phyloP scores from a whole-genome alignment of 92 coral and sea anemone species.

The Epizoanthus ramosus region DNA sequence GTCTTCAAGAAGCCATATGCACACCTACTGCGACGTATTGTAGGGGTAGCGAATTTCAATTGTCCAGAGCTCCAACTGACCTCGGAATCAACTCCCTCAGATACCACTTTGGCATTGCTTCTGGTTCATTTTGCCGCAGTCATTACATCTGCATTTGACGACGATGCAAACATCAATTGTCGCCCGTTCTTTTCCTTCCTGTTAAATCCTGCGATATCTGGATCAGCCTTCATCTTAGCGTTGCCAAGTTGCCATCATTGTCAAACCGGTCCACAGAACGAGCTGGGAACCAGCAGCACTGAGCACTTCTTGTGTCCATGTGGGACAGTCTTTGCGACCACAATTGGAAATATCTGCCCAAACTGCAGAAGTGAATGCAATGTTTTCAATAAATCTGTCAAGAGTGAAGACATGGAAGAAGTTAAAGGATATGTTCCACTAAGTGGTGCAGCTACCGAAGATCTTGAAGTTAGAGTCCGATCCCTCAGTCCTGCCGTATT shows the following conservation, averaged over 20 bases:
- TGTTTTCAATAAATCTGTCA: neutral
- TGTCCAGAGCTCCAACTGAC: constrained; percentile 13
- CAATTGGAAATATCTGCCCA: neutral
- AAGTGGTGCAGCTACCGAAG: neutral
- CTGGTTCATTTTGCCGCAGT: constrained; percentile 15
- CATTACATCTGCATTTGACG: neutral
- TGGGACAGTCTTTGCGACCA: neutral
- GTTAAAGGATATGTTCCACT: constrained; percentile 19
- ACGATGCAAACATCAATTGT: neutral
- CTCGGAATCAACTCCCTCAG: constrained; percentile 23
- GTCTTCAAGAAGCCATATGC: neutral
- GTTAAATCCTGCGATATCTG: neutral
- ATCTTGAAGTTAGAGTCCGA: neutral
- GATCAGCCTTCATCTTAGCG: neutral
- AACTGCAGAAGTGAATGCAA: constrained; percentile 20
- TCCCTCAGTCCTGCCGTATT: constrained; percentile 41
- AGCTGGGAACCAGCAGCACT: neutral
- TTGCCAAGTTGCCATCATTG: constrained; percentile 8
- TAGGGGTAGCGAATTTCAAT: neutral
- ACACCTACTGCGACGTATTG: neutral
- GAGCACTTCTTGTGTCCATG: neutral
- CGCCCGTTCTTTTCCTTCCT: constrained; percentile 22
- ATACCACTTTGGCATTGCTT: neutral
- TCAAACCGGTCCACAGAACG: neutral
- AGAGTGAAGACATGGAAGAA: neutral